Evolutionary conservation across 35 echinoderm and acorn worm genomes (phyloP).

Genomic region (Heliocidaris tuberculata): DNA sequence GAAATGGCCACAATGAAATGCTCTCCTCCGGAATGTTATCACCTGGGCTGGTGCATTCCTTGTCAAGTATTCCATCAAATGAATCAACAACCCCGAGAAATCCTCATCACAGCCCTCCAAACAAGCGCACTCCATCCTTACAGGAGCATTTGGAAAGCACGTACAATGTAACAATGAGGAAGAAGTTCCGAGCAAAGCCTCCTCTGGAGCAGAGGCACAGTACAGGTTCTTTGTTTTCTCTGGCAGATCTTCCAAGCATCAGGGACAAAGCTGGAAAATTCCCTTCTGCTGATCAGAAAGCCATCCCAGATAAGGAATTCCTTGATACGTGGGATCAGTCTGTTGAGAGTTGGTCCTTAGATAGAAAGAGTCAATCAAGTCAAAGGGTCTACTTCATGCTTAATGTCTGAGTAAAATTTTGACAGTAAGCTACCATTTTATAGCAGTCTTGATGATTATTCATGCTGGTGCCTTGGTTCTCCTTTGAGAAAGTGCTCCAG

Average conservation of each 20-base stretch:
- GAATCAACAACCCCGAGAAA: neutral
- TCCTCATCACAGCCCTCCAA: neutral
- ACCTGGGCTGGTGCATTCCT: neutral
- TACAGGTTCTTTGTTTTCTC: constrained; percentile 40
- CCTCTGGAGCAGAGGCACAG: constrained; percentile 24
- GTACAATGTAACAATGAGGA: constrained; percentile 20
- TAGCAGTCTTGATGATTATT: neutral
- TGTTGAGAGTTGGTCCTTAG: neutral
- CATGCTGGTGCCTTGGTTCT: neutral
- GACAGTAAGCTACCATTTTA: neutral
- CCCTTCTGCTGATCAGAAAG: neutral
- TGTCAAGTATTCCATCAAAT: neutral
- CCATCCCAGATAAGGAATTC: neutral
- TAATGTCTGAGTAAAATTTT: neutral
- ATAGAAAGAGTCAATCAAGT: constrained; percentile 21
- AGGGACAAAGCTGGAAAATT: neutral
- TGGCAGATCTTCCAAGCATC: neutral
- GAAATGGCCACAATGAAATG: neutral
- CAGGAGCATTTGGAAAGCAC: neutral
- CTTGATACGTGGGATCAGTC: neutral
- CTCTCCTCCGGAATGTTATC: neutral
- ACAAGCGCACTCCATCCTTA: neutral
- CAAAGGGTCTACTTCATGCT: constrained; percentile 34
- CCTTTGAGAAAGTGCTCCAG: neutral
- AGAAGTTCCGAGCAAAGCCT: neutral